These are phyloP conservation scores for Aphelocoma californica DNA, from an alignment of 2,797 vertebrate species.

Conservation along the genomic window DNA sequence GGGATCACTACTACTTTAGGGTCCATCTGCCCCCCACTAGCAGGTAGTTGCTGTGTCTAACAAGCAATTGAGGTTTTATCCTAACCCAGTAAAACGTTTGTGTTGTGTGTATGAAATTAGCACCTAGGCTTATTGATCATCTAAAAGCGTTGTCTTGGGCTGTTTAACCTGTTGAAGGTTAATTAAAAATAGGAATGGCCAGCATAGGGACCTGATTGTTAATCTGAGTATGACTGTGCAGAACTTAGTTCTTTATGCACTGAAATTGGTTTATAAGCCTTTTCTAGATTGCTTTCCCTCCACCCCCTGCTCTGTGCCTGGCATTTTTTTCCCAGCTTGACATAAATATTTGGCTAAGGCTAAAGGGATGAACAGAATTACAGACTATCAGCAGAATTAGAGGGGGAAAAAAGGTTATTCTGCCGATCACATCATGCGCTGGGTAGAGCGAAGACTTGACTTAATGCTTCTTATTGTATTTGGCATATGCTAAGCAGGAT, in stretches of 20 bases:
- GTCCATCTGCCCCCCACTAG: neutral
- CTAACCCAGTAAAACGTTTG: neutral
- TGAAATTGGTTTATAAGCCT: conserved; percentile 20
- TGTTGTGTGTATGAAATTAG: neutral
- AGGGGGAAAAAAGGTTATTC: neutral
- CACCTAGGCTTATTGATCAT: neutral
- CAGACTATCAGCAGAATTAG: conserved; percentile 25
- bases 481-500: conserved; percentile 40
- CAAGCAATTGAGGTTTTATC: neutral
- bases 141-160: neutral
- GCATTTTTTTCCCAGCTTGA: conserved; percentile 57
- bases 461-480: conserved; percentile 37
- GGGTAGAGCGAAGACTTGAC: neutral
- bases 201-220: neutral
- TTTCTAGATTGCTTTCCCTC: conserved; percentile 21
- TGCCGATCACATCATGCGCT: conserved; percentile 6
- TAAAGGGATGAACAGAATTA: conserved; percentile 50
- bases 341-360: conserved; percentile 60
- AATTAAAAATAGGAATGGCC: conserved; percentile 4
- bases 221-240: conserved; percentile 7
- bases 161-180: conserved; percentile 9
- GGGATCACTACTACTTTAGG: neutral
- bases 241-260: neutral
- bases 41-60: neutral
- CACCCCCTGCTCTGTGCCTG: neutral